Conservation (phyloP, 2,888 invertebrate genomes). For the Cataglyphis albicans region DNA sequence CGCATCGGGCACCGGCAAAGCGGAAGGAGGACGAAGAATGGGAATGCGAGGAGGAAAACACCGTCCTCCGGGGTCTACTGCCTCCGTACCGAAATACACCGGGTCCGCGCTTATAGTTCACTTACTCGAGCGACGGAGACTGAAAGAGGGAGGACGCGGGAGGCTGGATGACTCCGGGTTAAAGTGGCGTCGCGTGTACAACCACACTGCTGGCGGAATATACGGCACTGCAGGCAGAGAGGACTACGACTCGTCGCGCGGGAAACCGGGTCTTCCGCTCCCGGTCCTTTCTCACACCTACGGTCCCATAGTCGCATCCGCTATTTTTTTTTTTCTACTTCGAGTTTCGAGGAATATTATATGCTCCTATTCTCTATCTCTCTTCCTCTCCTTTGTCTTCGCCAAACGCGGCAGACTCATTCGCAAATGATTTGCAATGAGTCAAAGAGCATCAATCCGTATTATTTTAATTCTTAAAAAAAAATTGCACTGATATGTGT, state of each 20-base stretch:
- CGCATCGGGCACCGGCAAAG: neutral
- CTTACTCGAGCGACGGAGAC: slow-evolving; percentile 49
- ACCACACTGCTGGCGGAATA: slow-evolving; percentile 38
- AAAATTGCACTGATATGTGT: neutral
- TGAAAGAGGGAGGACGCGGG: slow-evolving; percentile 32
- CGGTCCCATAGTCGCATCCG: neutral
- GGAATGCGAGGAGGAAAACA: slow-evolving; percentile 54
- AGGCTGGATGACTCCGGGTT: slow-evolving; percentile 48
- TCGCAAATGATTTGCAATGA: slow-evolving; percentile 1
- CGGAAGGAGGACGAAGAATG: slow-evolving; percentile 33
- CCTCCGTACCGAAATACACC: slow-evolving; percentile 66
- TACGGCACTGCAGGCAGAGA: slow-evolving; percentile 43
- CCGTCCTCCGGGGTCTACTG: slow-evolving; percentile 34
- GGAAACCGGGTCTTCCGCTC: slow-evolving; percentile 31
- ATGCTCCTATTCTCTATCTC: neutral
- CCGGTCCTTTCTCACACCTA: slow-evolving; percentile 37
- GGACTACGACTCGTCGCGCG: slow-evolving; percentile 17
- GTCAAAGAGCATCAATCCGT: slow-evolving; percentile 8
- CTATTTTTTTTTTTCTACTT: slow-evolving; percentile 34
- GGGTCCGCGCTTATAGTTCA: slow-evolving; percentile 57
- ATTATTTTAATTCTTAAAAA: slow-evolving; percentile 10
- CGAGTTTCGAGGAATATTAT: slow-evolving; percentile 25
- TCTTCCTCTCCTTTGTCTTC: slow-evolving; percentile 17
- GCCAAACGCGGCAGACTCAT: slow-evolving; percentile 9
- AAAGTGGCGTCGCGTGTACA: slow-evolving; percentile 58